Conservation (phyloP, 2,888 invertebrate genomes). For the Parnassius apollo region DNA sequence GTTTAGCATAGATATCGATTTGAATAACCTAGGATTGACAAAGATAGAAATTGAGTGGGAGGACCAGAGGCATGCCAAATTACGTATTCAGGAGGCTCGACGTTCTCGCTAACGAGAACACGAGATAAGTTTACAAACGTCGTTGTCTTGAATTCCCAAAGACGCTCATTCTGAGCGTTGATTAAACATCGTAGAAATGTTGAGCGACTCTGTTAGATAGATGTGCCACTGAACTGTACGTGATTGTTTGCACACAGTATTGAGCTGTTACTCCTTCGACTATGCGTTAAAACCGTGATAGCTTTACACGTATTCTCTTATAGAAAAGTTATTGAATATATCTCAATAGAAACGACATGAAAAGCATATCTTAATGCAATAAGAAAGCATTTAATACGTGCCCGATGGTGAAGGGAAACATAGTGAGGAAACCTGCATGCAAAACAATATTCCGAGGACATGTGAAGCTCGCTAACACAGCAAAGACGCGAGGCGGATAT, state of each 20-base stretch:
- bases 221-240: slow-evolving; percentile 46
- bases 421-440: too few species aligned
- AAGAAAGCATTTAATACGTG: too few species aligned
- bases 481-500: too few species aligned
- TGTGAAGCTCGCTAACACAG: too few species aligned
- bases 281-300: slow-evolving; percentile 13
- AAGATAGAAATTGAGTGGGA: slow-evolving; percentile 14
- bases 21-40: slow-evolving; percentile 16
- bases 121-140: slow-evolving; percentile 78
- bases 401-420: too few species aligned
- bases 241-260: slow-evolving; percentile 63
- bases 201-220: slow-evolving; percentile 39
- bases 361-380: too few species aligned
- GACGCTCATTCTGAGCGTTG: slow-evolving; percentile 65
- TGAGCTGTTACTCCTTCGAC: slow-evolving; percentile 49
- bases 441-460: too few species aligned
- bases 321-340: not conserved
- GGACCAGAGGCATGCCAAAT: slow-evolving; percentile 30
- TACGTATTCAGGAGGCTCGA: slow-evolving; percentile 73
- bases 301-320: slow-evolving; percentile 7
- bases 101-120: slow-evolving; percentile 72
- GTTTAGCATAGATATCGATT: slow-evolving; percentile 4
- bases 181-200: slow-evolving; percentile 72
- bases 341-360: too few species aligned
- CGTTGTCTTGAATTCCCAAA: slow-evolving; percentile 71